These are phyloP conservation scores for Rambutsinella grinnellia DNA, from an alignment of 2,888 invertebrate genomes.

Conservation along the genomic window DNA sequence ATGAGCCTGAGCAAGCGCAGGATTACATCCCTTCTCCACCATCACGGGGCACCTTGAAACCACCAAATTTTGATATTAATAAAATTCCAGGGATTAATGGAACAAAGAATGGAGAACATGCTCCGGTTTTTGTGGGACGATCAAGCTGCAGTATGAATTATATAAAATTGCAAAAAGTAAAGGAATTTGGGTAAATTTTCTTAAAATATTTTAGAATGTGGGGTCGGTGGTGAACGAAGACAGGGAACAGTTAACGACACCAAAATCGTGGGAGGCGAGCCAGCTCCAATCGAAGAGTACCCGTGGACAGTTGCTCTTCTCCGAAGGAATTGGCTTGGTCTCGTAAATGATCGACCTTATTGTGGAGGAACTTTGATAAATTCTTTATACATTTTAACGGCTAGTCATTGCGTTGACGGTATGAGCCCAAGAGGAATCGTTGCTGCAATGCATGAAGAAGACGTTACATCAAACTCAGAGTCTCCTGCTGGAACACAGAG, in stretches of 20 bases:
- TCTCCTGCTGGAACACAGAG: slow-evolving; percentile 21
- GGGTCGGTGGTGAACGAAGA: slow-evolving; percentile 34
- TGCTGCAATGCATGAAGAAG: slow-evolving; percentile 63
- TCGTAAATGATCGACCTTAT: slow-evolving; percentile 42
- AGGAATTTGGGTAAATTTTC: no score
- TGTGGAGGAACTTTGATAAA: slow-evolving; percentile 58
- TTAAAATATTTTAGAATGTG: slow-evolving; percentile 46
- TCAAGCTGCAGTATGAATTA: slow-evolving; percentile 49
- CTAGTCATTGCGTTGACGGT: slow-evolving; percentile 63
- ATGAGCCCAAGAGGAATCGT: slow-evolving; percentile 56
- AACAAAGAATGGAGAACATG: neutral
- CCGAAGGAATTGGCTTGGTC: slow-evolving; percentile 58
- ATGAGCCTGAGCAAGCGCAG: slow-evolving; percentile 37
- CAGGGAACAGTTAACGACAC: slow-evolving; percentile 34
- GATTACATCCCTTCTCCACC: neutral
- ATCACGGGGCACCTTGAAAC: slow-evolving; percentile 21
- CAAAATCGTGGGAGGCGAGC: slow-evolving; percentile 57
- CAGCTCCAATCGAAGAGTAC: slow-evolving; percentile 60
- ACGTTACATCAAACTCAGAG: slow-evolving; percentile 48
- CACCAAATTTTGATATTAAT: slow-evolving; percentile 49
- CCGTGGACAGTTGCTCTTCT: slow-evolving; percentile 61
- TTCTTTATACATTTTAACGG: slow-evolving; percentile 52
- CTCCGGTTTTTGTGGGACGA: slow-evolving; percentile 46
- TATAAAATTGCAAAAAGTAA: no score
- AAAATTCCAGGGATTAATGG: slow-evolving; percentile 45